A percentile compares a stretch with the other conserved stretches of the same genome.
Evolutionary conservation across 1,140 invertebrate species (phyloP).

Genomic region (Lepidurus couesii): DNA sequence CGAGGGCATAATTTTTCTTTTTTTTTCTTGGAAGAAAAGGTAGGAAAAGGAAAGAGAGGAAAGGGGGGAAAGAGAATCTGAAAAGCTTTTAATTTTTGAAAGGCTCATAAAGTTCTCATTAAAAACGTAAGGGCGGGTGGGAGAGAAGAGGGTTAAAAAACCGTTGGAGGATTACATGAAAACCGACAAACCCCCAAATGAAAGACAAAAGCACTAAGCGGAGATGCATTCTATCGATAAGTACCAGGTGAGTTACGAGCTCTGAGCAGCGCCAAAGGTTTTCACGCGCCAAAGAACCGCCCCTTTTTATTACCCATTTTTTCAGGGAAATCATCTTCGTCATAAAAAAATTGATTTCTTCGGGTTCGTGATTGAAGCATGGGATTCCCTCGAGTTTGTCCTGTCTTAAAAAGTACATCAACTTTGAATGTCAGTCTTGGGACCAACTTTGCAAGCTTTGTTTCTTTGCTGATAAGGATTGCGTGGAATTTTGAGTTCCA

Average conservation of each 20-base stretch:
- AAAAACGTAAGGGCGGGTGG: not conserved
- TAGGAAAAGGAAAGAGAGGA: not conserved
- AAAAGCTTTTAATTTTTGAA: not conserved
- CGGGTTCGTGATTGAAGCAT: not conserved
- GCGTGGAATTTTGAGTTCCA: no score
- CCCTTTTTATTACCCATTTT: not conserved
- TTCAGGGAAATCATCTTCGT: not conserved
- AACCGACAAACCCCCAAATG: slow-evolving; percentile 10
- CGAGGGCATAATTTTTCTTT: not conserved
- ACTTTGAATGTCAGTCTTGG: no score
- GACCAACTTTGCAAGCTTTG: no score
- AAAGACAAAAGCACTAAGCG: slow-evolving; percentile 22
- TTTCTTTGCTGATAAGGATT: no score
- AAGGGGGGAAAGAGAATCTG: not conserved
- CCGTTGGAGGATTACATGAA: slow-evolving; percentile 14
- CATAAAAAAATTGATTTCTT: not conserved
- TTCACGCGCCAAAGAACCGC: slow-evolving; percentile 15
- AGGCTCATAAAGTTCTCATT: slow-evolving; percentile 2
- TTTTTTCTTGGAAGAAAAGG: not conserved
- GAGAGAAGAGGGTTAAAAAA: not conserved
- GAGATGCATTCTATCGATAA: slow-evolving; percentile 17
- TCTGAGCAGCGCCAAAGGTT: not conserved
- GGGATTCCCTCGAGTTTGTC: no score
- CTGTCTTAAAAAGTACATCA: no score
- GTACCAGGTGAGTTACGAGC: slow-evolving; percentile 7